Conservation (phyloP, 2,888 invertebrate species). For the Leucoma salicis region DNA sequence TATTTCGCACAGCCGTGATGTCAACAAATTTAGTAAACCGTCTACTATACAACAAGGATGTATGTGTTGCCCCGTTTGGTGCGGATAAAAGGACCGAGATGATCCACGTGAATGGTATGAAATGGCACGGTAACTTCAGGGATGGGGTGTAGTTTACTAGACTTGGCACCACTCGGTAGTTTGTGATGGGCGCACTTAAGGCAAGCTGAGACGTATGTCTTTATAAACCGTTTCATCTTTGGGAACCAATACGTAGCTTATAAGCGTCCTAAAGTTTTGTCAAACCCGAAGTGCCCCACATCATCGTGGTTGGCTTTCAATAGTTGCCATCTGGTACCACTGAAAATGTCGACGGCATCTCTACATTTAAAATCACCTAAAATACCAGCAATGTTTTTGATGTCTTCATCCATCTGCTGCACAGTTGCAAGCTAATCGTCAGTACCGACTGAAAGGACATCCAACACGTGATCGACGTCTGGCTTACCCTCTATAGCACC, state of each 20-base stretch:
- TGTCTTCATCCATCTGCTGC: no score
- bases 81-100: slow-evolving; percentile 43
- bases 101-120: slow-evolving; percentile 1
- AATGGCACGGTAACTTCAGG: background rate
- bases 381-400: no score
- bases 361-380: no score
- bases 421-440: no score
- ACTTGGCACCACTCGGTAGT: background rate
- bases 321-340: slow-evolving; percentile 5
- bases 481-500: background rate
- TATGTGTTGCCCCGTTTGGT: slow-evolving; percentile 14
- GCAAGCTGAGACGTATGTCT: slow-evolving; percentile 9
- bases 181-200: slow-evolving; percentile 24
- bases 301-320: slow-evolving; percentile 43
- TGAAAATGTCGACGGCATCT: background rate
- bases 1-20: background rate
- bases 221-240: slow-evolving; percentile 44
- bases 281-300: slow-evolving; percentile 41
- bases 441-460: no score
- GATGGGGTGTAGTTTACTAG: background rate
- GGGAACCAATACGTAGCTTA: slow-evolving; percentile 49
- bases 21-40: slow-evolving; percentile 1
- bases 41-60: slow-evolving; percentile 1
- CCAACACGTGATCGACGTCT: no score
- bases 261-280: slow-evolving; percentile 3